Evolutionary conservation across 2,888 invertebrate genomes (phyloP).

Genomic region (Dermolepida albohirtum): DNA sequence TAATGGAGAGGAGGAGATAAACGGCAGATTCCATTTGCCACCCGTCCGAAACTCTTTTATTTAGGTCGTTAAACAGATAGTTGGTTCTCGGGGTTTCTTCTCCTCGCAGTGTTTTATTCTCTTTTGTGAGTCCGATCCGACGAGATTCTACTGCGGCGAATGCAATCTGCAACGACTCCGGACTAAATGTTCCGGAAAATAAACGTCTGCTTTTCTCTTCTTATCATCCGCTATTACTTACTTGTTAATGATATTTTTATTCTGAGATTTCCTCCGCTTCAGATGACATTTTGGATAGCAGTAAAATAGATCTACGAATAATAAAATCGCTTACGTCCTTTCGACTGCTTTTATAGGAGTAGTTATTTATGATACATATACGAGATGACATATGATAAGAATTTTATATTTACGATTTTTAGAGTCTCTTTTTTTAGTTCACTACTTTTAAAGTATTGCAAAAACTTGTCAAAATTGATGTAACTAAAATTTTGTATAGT

Average conservation of each 20-base stretch:
- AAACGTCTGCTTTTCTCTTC: conserved; percentile 47
- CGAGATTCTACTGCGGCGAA: conserved; percentile 37
- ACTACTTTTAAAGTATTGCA: too few relatives aligned
- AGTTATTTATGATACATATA: too few relatives aligned
- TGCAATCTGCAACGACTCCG: conserved; percentile 45
- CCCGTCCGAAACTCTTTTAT: conserved; percentile 64
- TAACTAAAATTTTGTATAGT: too few relatives aligned
- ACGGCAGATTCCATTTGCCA: conserved; percentile 63
- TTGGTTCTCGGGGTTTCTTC: conserved; percentile 51
- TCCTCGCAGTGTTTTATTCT: conserved; percentile 52
- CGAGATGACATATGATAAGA: too few relatives aligned
- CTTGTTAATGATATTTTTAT: conserved; percentile 51
- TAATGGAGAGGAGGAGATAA: conserved; percentile 60
- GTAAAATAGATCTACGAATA: not conserved
- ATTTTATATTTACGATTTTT: too few relatives aligned
- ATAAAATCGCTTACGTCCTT: conserved; percentile 6
- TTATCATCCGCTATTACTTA: conserved; percentile 51
- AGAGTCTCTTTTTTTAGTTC: too few relatives aligned
- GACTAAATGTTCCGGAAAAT: conserved; percentile 52
- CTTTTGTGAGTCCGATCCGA: conserved; percentile 44
- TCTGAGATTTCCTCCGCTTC: conserved; percentile 18
- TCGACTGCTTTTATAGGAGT: too few relatives aligned
- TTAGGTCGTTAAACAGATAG: conserved; percentile 64
- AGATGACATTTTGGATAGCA: not conserved
- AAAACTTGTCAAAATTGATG: too few relatives aligned